Conservation (phyloP, 2,113 vertebrate genomes). For the Henicopernis longicauda region DNA sequence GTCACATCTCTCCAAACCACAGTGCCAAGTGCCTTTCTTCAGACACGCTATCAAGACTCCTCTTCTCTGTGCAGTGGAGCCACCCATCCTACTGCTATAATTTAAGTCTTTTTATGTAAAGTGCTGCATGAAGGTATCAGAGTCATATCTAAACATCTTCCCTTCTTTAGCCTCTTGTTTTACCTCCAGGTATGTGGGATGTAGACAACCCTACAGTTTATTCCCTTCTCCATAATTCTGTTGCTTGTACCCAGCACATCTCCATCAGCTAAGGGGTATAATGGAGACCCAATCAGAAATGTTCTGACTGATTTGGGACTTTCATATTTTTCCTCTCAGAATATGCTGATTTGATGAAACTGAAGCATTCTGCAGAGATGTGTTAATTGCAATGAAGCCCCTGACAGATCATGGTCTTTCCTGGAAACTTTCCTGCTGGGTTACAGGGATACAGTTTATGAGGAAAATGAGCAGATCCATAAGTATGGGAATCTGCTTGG, state of each 20-base stretch:
- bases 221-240: background rate
- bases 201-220: background rate
- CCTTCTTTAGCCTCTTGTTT: background rate
- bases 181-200: background rate
- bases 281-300: background rate
- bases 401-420: background rate
- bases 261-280: background rate
- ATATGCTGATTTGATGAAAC: background rate
- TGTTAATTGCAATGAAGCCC: background rate
- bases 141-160: background rate
- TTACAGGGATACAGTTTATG: background rate
- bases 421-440: background rate
- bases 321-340: background rate
- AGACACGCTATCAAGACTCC: background rate
- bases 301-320: background rate
- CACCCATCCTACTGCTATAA: background rate
- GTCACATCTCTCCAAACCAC: background rate
- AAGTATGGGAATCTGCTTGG: background rate
- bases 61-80: background rate
- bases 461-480: background rate
- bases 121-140: background rate
- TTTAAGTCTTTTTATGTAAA: background rate
- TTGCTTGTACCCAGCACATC: background rate
- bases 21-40: background rate
- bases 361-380: background rate